phyloP scores from a whole-genome alignment of 2,113 vertebrate species.

The Tyrannus savana region DNA sequence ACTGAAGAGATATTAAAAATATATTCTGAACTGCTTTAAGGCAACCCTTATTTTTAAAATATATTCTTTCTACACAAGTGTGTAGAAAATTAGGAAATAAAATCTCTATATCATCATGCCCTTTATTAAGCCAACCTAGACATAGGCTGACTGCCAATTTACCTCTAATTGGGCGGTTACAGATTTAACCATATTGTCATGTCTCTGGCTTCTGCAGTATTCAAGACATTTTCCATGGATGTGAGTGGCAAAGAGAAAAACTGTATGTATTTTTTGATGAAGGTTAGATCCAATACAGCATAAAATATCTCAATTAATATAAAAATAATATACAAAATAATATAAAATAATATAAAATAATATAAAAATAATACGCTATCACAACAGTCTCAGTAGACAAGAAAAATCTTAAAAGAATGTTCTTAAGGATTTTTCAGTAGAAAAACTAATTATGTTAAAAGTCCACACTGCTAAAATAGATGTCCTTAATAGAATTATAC shows the following conservation, averaged over 20 bases:
- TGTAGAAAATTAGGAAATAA: conserved; percentile 57
- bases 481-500: background rate
- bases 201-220: background rate
- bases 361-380: background rate
- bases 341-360: background rate
- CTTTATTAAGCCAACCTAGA: conserved; percentile 23
- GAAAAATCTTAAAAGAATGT: background rate
- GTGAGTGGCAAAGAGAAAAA: background rate
- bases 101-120: background rate
- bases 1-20: conserved; percentile 30
- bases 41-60: conserved; percentile 35
- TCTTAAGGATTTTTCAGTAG: background rate
- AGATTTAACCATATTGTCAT: conserved; percentile 30
- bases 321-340: background rate
- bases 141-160: conserved; percentile 22
- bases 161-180: conserved; percentile 56
- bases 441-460: background rate
- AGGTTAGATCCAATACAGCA: background rate
- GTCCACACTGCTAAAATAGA: background rate
- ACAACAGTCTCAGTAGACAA: background rate
- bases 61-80: conserved; percentile 2
- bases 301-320: background rate
- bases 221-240: background rate
- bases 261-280: background rate
- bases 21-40: conserved; percentile 17